These are phyloP conservation scores for Enteromius argenteus DNA, from an alignment of 2,797 vertebrate genomes.

Conservation along the genomic window DNA sequence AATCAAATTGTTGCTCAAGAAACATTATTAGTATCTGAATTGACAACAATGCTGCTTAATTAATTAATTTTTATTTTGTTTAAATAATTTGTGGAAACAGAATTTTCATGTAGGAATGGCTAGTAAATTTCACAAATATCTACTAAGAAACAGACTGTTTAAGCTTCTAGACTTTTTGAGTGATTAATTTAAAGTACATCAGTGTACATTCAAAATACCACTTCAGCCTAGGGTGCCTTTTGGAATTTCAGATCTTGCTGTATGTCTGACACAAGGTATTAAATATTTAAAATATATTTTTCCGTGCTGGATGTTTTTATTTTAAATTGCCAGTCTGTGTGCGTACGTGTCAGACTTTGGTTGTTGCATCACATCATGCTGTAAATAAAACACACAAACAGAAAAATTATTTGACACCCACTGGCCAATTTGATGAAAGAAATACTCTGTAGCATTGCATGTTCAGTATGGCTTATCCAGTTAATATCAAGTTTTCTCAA, in stretches of 20 bases:
- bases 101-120: background rate
- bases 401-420: background rate
- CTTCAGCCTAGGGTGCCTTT: background rate
- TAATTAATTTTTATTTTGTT: too few species aligned
- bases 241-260: background rate
- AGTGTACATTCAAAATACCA: background rate
- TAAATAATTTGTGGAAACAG: background rate
- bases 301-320: background rate
- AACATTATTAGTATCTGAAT: background rate
- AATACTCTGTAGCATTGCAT: background rate
- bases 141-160: too few species aligned
- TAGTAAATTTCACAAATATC: too few species aligned
- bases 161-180: background rate
- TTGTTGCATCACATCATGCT: background rate
- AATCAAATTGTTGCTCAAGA: background rate
- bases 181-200: background rate
- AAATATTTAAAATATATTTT: background rate
- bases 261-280: background rate
- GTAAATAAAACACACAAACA: background rate
- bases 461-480: constrained; percentile 5
- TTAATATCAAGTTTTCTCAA: constrained; percentile 7
- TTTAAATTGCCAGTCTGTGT: background rate
- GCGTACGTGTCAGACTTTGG: background rate
- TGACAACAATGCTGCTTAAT: background rate
- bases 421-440: background rate